Base-by-base conservation (phyloP, 2,888 invertebrate genomes). In the Lagria hirta region DNA sequence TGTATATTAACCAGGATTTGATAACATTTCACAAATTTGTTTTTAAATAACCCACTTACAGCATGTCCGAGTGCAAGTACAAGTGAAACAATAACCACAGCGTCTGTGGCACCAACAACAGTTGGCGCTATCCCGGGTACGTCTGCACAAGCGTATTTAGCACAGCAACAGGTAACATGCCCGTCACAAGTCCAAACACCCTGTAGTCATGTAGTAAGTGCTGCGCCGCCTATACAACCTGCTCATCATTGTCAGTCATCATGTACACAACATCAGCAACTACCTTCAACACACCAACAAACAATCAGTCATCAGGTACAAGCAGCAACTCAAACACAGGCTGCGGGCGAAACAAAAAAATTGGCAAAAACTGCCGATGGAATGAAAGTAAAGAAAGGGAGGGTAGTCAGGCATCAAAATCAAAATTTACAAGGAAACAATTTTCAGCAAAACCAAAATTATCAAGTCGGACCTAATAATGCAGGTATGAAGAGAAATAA, bases 291-390 rank as follows among this genome's bases (percentile, higher is more conserved):
- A 20, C 49, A 48, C 11, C 62, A 55, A 22, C 61, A 59, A 28
- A 62, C 61, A 43, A 36, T 46, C 12, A 48, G 54, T 15, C 58
- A 76, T 58, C 78, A 80, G 62, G 80, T 80, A 24, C 80, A 82
- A 69, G 82, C 81, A 10, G 79, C 79, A 10, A 82, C 82, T 1
- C 82, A 82, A 61, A 81, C 81, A 2, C 73, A 78, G 26, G 56
- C 58, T 1, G 38, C 57, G 3, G 49, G 52, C 27, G 55, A 63
- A 27, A 48, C 57, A 3, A 55, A 52, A 26, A 64, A 60, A 26
- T 51, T 51, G 17, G 49, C 48, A 26, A 50, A 38, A 38, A 7
- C 5, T 6, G 5, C 20, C 5, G 38, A 38, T 10, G 60, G 69
- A 42, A 71, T 71, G 54, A 69, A 73, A 45, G 63, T 68, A 26